Conservation (phyloP, 1,140 invertebrate species). For the Batillaria attramentaria region DNA sequence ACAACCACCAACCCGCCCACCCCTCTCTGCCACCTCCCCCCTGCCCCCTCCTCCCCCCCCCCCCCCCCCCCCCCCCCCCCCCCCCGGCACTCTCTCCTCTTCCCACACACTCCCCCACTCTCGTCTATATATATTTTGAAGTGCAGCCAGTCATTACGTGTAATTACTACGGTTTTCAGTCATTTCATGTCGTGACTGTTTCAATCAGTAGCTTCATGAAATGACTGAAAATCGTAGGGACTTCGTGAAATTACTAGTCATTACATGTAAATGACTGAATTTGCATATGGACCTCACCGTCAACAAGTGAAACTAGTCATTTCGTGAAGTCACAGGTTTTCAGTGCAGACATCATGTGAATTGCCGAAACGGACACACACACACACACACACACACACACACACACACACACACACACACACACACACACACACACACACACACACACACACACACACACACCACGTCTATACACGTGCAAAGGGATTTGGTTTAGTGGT, state of each 20-base stretch:
- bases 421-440: constrained; percentile 3
- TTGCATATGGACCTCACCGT: too few species aligned
- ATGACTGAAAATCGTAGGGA: neutral
- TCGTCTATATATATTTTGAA: neutral
- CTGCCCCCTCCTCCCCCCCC: neutral
- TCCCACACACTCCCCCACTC: neutral
- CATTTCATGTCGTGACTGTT: too few species aligned
- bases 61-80: neutral
- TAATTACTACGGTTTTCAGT: neutral
- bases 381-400: neutral
- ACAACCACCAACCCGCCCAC: too few species aligned
- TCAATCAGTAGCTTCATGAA: neutral
- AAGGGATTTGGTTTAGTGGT: too few species aligned
- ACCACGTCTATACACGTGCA: too few species aligned
- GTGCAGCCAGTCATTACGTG: neutral
- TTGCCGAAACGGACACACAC: neutral
- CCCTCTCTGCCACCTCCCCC: neutral
- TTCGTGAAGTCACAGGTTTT: too few species aligned
- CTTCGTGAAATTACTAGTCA: neutral
- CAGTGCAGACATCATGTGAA: neutral
- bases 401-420: neutral
- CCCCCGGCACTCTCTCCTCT: too few species aligned
- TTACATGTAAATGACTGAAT: too few species aligned
- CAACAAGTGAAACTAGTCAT: too few species aligned
- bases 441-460: constrained; percentile 13